phyloP scores from a whole-genome alignment of 2,888 invertebrate species.

The Stenchaetothrips biformis region DNA sequence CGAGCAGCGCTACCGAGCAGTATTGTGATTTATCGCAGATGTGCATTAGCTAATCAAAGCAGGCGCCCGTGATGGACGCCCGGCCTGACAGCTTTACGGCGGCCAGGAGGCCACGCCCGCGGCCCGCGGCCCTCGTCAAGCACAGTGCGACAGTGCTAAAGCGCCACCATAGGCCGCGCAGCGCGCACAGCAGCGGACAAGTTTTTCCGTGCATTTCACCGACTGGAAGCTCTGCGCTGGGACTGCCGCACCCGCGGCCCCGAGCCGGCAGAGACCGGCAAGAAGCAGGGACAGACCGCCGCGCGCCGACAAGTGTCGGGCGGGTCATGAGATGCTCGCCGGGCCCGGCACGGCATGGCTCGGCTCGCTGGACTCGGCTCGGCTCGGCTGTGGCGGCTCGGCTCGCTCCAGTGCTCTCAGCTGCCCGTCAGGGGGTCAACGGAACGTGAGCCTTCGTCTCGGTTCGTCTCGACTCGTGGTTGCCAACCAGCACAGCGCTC shows the following conservation, averaged over 20 bases:
- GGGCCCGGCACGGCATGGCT: background rate
- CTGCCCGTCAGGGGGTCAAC: background rate
- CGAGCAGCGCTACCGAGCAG: background rate
- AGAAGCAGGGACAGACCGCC: too few species aligned
- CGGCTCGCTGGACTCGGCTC: background rate
- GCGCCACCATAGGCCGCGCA: too few species aligned
- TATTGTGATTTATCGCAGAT: slow-evolving; percentile 22
- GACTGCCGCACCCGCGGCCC: too few species aligned
- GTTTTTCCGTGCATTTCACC: too few species aligned
- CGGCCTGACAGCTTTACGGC: slow-evolving; percentile 7
- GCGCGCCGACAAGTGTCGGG: background rate
- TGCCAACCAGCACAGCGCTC: background rate
- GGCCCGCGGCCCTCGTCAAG: background rate
- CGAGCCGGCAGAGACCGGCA: too few species aligned
- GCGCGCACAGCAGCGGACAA: too few species aligned
- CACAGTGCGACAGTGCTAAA: too few species aligned
- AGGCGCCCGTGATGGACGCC: background rate
- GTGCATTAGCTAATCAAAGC: slow-evolving; percentile 21
- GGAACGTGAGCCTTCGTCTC: background rate
- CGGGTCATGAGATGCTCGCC: background rate
- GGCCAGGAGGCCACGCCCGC: background rate
- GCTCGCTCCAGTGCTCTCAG: background rate
- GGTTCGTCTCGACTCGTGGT: background rate
- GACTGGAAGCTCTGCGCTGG: too few species aligned
- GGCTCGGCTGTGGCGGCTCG: background rate